Percentiles rank a stretch among this genome's conserved stretches.
These are phyloP conservation scores for Engystomops pustulosus DNA, from an alignment of 2,113 vertebrate genomes.

Conservation along the genomic window DNA sequence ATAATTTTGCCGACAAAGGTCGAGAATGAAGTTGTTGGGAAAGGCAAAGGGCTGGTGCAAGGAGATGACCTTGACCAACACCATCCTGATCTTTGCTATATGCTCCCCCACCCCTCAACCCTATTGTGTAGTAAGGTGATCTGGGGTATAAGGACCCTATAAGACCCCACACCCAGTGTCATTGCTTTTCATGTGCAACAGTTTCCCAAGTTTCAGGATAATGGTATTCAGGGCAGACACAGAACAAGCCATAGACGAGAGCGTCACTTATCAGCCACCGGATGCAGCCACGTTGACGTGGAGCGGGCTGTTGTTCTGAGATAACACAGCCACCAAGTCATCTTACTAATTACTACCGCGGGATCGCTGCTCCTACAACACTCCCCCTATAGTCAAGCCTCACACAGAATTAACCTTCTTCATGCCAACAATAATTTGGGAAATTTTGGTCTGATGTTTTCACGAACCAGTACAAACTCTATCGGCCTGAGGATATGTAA, in stretches of 20 bases:
- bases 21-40: too few species aligned
- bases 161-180: not conserved
- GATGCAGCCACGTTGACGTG: not conserved
- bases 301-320: slow-evolving; percentile 8
- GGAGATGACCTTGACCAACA: not conserved
- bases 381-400: not conserved
- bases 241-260: not conserved
- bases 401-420: not conserved
- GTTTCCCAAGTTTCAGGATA: not conserved
- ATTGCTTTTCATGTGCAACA: not conserved
- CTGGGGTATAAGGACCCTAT: not conserved
- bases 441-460: not conserved
- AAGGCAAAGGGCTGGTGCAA: not conserved
- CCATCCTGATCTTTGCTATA: not conserved
- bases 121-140: not conserved
- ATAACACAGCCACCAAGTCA: slow-evolving; percentile 29
- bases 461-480: too few species aligned
- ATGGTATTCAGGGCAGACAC: not conserved
- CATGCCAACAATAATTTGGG: not conserved
- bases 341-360: slow-evolving; percentile 27
- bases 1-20: too few species aligned
- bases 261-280: not conserved
- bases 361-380: not conserved
- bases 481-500: too few species aligned
- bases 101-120: too few species aligned